Percentiles rank a stretch among this genome's conserved stretches.
Conservation (phyloP, 2,113 vertebrate genomes). For the Emydocephalus ijimae region DNA sequence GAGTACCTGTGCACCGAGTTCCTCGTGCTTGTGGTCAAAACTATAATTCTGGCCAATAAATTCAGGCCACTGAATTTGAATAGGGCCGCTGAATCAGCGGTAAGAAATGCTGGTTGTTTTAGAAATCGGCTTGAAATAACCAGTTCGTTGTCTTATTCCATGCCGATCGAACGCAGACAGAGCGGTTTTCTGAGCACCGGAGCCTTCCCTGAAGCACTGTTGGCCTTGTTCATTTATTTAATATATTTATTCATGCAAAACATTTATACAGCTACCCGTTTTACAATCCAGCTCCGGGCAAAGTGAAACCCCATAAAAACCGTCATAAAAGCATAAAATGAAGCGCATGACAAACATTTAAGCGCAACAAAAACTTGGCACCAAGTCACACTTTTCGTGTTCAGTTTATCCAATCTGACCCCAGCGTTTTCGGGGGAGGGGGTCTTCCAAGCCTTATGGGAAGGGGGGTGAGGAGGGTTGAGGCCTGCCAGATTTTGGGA, state of each 20-base stretch:
- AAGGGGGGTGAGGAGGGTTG: too few relatives aligned
- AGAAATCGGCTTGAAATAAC: neutral
- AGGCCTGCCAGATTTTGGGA: neutral
- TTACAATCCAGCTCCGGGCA: neutral
- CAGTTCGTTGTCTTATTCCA: fast-evolving
- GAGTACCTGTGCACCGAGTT: neutral
- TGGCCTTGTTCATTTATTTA: neutral
- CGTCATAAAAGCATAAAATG: neutral
- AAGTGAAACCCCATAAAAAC: neutral
- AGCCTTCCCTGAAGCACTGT: neutral
- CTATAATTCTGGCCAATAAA: neutral
- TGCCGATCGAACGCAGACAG: neutral
- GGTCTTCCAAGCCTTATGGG: too few relatives aligned
- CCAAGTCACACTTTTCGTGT: neutral
- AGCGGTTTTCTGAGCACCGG: neutral
- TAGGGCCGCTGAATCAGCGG: neutral
- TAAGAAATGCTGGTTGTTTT: neutral
- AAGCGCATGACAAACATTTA: neutral
- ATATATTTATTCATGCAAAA: neutral
- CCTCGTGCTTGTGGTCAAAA: neutral
- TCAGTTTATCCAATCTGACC: neutral
- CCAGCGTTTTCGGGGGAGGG: too few relatives aligned
- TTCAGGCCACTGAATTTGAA: neutral
- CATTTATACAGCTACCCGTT: neutral
- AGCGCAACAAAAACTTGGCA: neutral